phyloP scores from a whole-genome alignment of 2,113 vertebrate species.

The Gymnorhina tibicen region DNA sequence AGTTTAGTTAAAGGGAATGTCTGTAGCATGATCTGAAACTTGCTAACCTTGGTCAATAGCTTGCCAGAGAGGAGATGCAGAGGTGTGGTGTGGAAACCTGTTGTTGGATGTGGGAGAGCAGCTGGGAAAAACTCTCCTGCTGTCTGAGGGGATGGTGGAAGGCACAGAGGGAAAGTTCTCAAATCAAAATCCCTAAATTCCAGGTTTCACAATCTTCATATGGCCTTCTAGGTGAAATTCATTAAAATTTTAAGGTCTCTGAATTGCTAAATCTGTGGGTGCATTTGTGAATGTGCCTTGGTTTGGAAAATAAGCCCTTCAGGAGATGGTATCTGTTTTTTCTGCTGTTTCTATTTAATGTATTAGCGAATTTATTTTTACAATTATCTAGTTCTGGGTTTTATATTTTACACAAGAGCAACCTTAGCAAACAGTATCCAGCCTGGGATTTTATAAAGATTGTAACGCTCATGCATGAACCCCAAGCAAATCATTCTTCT shows the following conservation, averaged over 20 bases:
- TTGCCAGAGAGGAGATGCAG: background rate
- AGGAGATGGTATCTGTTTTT: background rate
- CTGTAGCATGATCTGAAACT: background rate
- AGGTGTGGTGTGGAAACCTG: background rate
- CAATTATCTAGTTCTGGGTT: background rate
- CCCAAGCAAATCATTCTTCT: background rate
- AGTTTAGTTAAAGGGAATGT: background rate
- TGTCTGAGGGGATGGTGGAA: background rate
- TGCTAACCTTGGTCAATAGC: background rate
- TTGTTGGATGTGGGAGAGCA: background rate
- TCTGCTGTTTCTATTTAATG: background rate
- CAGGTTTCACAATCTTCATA: background rate
- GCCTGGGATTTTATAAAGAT: background rate
- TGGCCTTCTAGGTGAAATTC: background rate
- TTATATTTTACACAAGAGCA: background rate
- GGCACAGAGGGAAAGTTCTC: background rate
- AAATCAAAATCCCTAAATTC: rapidly evolving
- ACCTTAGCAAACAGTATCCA: background rate
- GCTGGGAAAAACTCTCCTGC: background rate
- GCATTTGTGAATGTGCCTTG: background rate
- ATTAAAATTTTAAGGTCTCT: background rate
- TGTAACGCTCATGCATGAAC: rapidly evolving
- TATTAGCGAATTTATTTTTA: background rate
- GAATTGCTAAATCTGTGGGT: background rate
- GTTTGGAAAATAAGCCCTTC: background rate